Evolutionary conservation across 2,113 vertebrate genomes (phyloP), one percentile per base, ranked within the genome.

Genomic region (Sebastes fasciatus): DNA sequence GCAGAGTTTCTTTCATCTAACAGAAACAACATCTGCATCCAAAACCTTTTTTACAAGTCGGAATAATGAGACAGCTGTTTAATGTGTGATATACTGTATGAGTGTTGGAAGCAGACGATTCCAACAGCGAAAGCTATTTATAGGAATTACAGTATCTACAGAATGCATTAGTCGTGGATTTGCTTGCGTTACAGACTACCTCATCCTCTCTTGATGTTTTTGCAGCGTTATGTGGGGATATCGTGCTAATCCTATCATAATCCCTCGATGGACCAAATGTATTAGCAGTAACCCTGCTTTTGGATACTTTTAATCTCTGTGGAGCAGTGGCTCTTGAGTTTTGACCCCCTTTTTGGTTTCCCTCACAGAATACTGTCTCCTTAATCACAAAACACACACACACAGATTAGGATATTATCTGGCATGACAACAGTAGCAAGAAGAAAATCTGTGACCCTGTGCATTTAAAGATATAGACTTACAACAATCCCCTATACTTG

Each of bases 201-300:
- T 16, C 42, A 21, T 85, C 77, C 62, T 5, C 54, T 67, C 17
- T 82, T 82, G 79, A 76, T 79, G 51, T 86, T 62, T 79, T 64
- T 86, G 71, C 63, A 51, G 40, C 72, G 68, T 82, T 89, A 77
- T 81, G 68, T 12, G 16, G 64, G 66, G 69, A 88, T 89, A 89
- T 89, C 86, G 79, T 85, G 63, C 83, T 94, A 93, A 94, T 93
- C 93, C 91, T 60, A 61, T 90, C 86, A 82, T 94, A 94, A 94
- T 91, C 92, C 88, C 3, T 6, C 42, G 80, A 82, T 91, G 73
- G 78, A 82, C 86, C 85, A 77, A 92, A 93, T 91, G 89, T 90
- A 93, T 91, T 69, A 85, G 79, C 74, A 72, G 48, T 84, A 60
- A 70, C 77, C 65, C 70, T 88, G 91, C 85, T 91, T 90, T 90